Percentiles rank a stretch among this genome's conserved stretches.
phyloP scores from a whole-genome alignment of 2,888 invertebrate species.

The Agonum fuliginosum region DNA sequence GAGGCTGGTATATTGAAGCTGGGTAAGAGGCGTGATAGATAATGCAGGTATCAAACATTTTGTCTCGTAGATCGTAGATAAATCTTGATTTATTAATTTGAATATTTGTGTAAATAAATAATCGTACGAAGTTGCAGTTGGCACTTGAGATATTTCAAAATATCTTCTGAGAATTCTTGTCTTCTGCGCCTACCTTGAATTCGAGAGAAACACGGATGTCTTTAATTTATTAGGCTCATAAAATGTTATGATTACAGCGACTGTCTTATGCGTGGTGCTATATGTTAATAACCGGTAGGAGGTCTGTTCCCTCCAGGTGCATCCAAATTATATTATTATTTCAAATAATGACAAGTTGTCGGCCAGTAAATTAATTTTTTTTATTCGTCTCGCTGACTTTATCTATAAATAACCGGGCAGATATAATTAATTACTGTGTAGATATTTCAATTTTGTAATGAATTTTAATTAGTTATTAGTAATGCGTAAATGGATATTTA shows the following conservation, averaged over 20 bases:
- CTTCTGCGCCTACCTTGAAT: not conserved
- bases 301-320: constrained; percentile 11
- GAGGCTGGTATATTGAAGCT: too few relatives aligned
- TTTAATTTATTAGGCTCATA: constrained; percentile 50
- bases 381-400: not conserved
- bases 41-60: too few relatives aligned
- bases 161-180: constrained; percentile 10
- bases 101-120: not conserved
- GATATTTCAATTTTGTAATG: not conserved
- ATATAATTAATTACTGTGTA: not conserved
- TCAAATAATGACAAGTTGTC: not conserved
- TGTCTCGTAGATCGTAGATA: too few relatives aligned
- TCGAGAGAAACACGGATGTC: constrained; percentile 19
- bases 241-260: constrained; percentile 53
- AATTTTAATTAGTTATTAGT: constrained; percentile 1
- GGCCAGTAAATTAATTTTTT: not conserved
- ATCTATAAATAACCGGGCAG: not conserved
- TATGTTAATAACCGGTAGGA: constrained; percentile 45
- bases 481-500: constrained; percentile 1
- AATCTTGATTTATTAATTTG: too few relatives aligned
- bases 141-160: constrained; percentile 11
- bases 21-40: too few relatives aligned
- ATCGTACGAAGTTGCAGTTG: not conserved
- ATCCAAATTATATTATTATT: constrained; percentile 43
- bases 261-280: constrained; percentile 40